These are phyloP conservation scores for Neoarius graeffei DNA, from an alignment of 2,113 vertebrate species.

Conservation along the genomic window DNA sequence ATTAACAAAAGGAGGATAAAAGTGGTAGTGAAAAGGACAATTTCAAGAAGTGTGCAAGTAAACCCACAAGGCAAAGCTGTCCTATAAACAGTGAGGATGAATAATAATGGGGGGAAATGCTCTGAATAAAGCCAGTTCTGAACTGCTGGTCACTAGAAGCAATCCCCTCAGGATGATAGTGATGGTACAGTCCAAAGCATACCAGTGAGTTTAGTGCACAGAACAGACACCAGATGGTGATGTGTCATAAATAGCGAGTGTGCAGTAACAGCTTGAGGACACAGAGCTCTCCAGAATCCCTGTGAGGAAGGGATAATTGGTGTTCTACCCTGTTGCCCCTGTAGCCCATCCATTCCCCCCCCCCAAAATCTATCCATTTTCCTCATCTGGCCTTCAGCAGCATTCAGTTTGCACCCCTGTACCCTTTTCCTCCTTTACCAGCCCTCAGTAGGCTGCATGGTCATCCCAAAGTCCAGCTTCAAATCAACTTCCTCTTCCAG, in stretches of 20 bases:
- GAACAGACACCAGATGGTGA: constrained; percentile 43
- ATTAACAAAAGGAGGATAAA: background rate
- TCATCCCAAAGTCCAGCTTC: constrained; percentile 61
- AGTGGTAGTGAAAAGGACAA: background rate
- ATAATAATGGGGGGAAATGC: constrained; percentile 7
- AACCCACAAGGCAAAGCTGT: constrained; percentile 34
- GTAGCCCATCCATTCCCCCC: background rate
- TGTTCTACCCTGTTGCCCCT: constrained; percentile 32
- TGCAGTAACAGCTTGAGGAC: constrained; percentile 35
- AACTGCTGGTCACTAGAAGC: background rate
- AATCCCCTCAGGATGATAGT: background rate
- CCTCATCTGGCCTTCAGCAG: constrained; percentile 20
- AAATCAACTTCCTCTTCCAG: constrained; percentile 35
- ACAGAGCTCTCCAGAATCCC: constrained; percentile 31
- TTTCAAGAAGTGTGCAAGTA: constrained; percentile 8
- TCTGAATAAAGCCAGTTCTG: constrained; percentile 24
- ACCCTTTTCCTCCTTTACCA: background rate
- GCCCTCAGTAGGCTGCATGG: constrained; percentile 39
- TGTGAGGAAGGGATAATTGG: constrained; percentile 33
- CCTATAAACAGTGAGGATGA: constrained; percentile 17
- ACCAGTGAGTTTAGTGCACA: constrained; percentile 5
- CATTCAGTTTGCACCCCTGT: constrained; percentile 4
- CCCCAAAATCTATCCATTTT: background rate
- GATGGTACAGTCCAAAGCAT: constrained; percentile 22
- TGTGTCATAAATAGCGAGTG: constrained; percentile 26